Base-by-base conservation (phyloP, 2,797 vertebrate species). In the Diceros bicornis region DNA sequence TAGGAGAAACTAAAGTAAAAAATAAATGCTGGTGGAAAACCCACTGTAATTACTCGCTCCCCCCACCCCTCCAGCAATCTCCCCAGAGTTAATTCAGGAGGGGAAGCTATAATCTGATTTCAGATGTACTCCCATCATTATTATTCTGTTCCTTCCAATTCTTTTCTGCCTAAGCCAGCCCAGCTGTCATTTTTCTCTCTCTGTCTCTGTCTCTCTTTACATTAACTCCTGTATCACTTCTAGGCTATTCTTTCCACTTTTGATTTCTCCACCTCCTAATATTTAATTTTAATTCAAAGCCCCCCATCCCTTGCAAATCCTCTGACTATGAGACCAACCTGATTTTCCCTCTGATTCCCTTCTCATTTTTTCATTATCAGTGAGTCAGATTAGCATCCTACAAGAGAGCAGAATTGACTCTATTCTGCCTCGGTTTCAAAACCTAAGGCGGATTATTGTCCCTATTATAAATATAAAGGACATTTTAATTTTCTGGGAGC, bases 381-480 rank as follows among this genome's bases (percentile, higher is more conserved):
- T 64, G 69, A 97, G 98, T 97, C 97, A 98, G 98, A 98, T 98
- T 98, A 98, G 95, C 94, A 98, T 98, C 98, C 97, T 98, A 98
- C 96, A 90, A 88, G 96, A 88, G 94, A 98, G 96, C 95, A 41
- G 94, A 97, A 98, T 97, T 55, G 9, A 97, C 96, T 91, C n/a
- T 96, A 86, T 94, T 98, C 44, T 0, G 94, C 94, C 68, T 23
- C 89, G 92, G 91, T 91, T 98, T 98, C 98, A 97, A 94, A 97
- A 97, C 92, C 97, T 97, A 97, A 98, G 96, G 95, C 94, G 96
- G 97, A 98, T 98, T 98, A 98, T 96, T 98, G 97, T 92, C 93
- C 75, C 97, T 82, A 79, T 96, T 98, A 96, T 96, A 97, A 98
- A 97, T 98, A 96, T 90, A 98, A 98, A 98, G 97, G 91, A 95